Evolutionary conservation across 2,888 invertebrate genomes (phyloP).

Genomic region (Spicauda simplicius): DNA sequence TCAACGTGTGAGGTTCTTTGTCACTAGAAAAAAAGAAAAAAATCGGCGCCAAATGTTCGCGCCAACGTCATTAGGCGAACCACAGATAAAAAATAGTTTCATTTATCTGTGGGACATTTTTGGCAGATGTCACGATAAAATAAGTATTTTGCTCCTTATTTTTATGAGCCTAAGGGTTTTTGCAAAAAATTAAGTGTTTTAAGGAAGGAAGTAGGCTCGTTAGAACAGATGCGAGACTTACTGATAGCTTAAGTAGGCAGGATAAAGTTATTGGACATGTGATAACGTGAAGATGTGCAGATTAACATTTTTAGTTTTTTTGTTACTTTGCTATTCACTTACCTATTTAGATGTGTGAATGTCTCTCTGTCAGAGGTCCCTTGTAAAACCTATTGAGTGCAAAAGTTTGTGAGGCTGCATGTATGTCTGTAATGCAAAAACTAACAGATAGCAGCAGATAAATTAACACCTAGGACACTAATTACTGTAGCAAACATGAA

Average conservation of each 20-base stretch:
- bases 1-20: slow-evolving; percentile 65
- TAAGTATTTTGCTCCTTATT: slow-evolving; percentile 30
- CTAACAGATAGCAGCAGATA: too few species aligned
- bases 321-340: neutral
- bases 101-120: slow-evolving; percentile 49
- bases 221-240: slow-evolving; percentile 40
- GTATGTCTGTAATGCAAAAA: too few species aligned
- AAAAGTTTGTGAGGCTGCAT: too few species aligned
- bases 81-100: slow-evolving; percentile 60
- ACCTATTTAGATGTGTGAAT: neutral
- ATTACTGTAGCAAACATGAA: too few species aligned
- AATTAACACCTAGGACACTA: too few species aligned
- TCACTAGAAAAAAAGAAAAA: slow-evolving; percentile 44
- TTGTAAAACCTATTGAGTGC: too few species aligned
- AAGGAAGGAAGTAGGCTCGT: slow-evolving; percentile 50
- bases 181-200: slow-evolving; percentile 39
- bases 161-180: slow-evolving; percentile 5
- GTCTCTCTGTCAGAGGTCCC: too few species aligned
- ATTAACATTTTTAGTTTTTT: slow-evolving; percentile 4
- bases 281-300: slow-evolving; percentile 25
- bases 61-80: slow-evolving; percentile 62
- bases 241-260: slow-evolving; percentile 22
- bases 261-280: slow-evolving; percentile 23
- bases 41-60: slow-evolving; percentile 69
- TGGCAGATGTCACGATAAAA: slow-evolving; percentile 57